Evolutionary conservation across 2,888 invertebrate genomes (phyloP).

Genomic region (Pseudolycoriella hygida): DNA sequence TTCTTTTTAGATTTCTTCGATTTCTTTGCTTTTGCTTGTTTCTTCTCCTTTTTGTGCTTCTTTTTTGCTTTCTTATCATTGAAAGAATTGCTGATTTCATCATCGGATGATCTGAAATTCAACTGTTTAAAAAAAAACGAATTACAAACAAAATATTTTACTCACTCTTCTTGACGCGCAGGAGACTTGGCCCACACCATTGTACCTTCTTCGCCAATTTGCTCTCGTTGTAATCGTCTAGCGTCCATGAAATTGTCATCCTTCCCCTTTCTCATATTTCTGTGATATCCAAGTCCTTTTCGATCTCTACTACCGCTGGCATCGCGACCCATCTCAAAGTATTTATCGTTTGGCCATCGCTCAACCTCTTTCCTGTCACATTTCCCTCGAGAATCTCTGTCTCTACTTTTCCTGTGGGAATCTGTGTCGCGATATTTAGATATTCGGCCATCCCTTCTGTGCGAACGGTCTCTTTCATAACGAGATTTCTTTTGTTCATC

Average conservation of each 20-base stretch:
- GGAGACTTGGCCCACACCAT: constrained; percentile 65
- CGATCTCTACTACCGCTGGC: neutral
- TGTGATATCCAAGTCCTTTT: constrained; percentile 1
- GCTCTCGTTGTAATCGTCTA: constrained; percentile 52
- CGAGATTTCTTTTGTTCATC: too few species aligned
- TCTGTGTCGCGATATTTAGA: too few species aligned
- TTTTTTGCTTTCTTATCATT: constrained; percentile 32
- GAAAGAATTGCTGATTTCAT: constrained; percentile 16
- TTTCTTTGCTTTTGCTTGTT: constrained; percentile 22
- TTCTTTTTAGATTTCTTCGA: constrained; percentile 34
- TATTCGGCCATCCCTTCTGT: too few species aligned
- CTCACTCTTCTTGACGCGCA: constrained; percentile 34
- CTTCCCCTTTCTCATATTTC: constrained; percentile 6
- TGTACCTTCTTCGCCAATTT: constrained; percentile 49
- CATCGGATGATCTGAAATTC: constrained; percentile 26
- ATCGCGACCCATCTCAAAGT: constrained; percentile 12
- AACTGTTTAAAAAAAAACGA: too few species aligned
- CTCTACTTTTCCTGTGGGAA: too few species aligned
- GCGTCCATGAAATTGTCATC: constrained; percentile 51
- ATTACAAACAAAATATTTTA: neutral
- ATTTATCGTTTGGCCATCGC: constrained; percentile 20
- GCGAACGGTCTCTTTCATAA: too few species aligned
- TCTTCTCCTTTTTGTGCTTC: constrained; percentile 30
- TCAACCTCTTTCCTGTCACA: constrained; percentile 10
- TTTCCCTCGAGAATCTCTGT: too few species aligned